Evolutionary conservation across 2,797 vertebrate genomes (phyloP).

Genomic region (Phyllotis vaccarum): DNA sequence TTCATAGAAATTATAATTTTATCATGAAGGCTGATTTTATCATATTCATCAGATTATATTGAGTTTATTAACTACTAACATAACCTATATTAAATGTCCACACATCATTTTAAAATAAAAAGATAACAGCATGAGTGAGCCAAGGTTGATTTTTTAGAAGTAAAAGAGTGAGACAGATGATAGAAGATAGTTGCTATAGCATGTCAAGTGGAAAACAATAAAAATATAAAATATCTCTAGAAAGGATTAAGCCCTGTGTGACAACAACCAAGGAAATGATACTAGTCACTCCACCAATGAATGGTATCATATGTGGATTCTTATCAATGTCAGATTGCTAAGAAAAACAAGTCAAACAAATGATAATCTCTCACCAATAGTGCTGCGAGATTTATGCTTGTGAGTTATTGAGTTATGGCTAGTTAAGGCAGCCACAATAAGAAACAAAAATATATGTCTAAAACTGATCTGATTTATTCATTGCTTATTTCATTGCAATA

Average conservation of each 20-base stretch:
- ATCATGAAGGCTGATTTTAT: neutral
- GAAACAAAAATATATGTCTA: neutral
- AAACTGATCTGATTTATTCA: neutral
- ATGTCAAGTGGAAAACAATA: neutral
- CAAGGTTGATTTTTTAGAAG: neutral
- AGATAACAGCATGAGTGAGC: neutral
- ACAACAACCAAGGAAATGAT: neutral
- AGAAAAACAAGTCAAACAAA: neutral
- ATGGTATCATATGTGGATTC: neutral
- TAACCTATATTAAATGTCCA: neutral
- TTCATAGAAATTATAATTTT: neutral
- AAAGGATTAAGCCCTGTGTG: neutral
- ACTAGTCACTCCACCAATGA: neutral
- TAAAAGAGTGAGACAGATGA: neutral
- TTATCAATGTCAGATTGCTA: neutral
- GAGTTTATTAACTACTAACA: neutral
- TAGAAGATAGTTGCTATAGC: neutral
- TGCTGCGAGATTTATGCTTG: neutral
- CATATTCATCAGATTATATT: neutral
- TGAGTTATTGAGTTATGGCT: neutral
- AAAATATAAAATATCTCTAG: neutral
- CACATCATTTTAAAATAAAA: neutral
- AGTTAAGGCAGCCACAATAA: neutral
- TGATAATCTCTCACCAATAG: neutral
- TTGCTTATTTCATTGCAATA: neutral